Base-by-base conservation (phyloP, 2,113 vertebrate species). In the Malurus elegans region DNA sequence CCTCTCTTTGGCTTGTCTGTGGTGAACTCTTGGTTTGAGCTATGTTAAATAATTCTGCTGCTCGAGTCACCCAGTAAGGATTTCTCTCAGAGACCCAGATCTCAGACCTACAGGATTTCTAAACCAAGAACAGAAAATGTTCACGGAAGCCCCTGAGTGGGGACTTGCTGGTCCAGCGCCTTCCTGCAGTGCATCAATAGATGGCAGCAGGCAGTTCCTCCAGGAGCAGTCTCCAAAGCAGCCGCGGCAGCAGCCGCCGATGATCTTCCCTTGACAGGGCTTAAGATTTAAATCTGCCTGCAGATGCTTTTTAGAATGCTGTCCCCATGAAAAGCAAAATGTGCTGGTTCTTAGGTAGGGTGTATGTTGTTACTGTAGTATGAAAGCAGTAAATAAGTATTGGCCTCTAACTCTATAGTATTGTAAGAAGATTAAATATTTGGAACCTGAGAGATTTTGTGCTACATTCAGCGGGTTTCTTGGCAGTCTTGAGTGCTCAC, bases 201-300 rank as follows among this genome's bases (percentile, higher is more conserved):
- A 64, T 96, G 94, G 95, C 94, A 97, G 95, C 82, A 97, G 72
- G 95, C 88, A 78, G 75, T 80, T 80, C 91, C 56, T 92, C 34
- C 86, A 51, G 79, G 24, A 88, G 45, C 64, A 21, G 18, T 1
- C 58, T 62, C n/a, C 34, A 65, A 45, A 58, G 66, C 36, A 64
- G 82, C 5, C 0, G 25, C 64, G 38, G 81, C 60, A 56, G 57
- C 71, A 58, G 65, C 34, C 44, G 25, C 5, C 23, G 73, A 34
- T 53, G 45, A 53, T 54, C 47, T 78, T 81, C 29, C 26, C 40
- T 64, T 31, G n/a, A 10, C 9, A 18, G 18, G 54, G 23, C 38
- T 81, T 45, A 61, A 81, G 42, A 45, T 51, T 88, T 69, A 79
- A 70, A 95, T 69, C 60, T 87, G 44, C 38, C 42, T 48, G 28